These are phyloP conservation scores for Micrasema minimum DNA, from an alignment of 1,140 invertebrate genomes.

Conservation along the genomic window DNA sequence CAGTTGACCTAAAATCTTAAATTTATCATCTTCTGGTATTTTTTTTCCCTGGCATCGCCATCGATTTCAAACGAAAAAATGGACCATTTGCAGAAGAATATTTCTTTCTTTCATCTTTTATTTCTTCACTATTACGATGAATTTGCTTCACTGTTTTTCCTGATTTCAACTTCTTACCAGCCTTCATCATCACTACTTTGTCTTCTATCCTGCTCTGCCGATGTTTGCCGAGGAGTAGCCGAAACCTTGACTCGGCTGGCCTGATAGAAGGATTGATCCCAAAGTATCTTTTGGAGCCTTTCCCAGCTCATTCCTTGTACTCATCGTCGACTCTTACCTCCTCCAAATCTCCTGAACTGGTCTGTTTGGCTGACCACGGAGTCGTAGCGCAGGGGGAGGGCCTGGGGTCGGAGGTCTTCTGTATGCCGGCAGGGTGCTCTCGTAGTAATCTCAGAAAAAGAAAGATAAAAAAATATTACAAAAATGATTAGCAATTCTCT, in stretches of 20 bases:
- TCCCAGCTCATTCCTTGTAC: constrained; percentile 13
- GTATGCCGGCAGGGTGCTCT: constrained; percentile 20
- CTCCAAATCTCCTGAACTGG: constrained; percentile 41
- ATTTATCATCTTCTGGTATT: too few species aligned
- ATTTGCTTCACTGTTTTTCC: neutral
- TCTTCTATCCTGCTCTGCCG: constrained; percentile 11
- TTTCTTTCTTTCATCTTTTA: neutral
- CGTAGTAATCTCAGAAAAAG: constrained; percentile 32
- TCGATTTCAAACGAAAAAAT: neutral
- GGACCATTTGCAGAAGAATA: neutral
- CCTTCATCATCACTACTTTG: neutral
- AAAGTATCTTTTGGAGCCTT: constrained; percentile 2
- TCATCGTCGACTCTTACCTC: too few species aligned
- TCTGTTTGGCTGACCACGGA: constrained; percentile 47
- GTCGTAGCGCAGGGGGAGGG: constrained; percentile 48
- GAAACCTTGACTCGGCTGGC: neutral
- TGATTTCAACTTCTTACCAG: neutral
- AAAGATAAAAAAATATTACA: too few species aligned
- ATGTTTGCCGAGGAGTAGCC: constrained; percentile 10
- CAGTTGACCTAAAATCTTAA: too few species aligned
- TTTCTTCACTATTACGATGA: neutral
- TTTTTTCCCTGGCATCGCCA: too few species aligned
- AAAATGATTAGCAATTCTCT: too few species aligned
- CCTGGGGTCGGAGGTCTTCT: constrained; percentile 48
- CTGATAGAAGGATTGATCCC: neutral